Conservation (phyloP, 2,888 invertebrate genomes). For the Sesia apiformis region DNA sequence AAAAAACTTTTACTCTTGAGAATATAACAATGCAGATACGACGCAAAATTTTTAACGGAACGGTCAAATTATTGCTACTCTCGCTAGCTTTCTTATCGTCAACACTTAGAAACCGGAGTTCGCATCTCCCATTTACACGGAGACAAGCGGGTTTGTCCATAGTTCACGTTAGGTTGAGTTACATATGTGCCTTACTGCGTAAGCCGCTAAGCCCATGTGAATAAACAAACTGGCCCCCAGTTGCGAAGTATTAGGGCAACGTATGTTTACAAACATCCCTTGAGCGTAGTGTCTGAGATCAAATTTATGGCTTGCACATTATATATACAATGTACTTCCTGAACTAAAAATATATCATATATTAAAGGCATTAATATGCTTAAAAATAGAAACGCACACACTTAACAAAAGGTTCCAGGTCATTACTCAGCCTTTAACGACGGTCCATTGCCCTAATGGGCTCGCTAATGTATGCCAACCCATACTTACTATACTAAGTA, state of each 20-base stretch:
- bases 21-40: no score
- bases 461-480: slow-evolving; percentile 43
- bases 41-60: no score
- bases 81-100: no score
- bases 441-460: slow-evolving; percentile 47
- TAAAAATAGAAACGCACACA: slow-evolving; percentile 9
- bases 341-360: no score
- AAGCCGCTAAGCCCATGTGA: slow-evolving; percentile 26
- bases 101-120: no score
- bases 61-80: no score
- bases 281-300: slow-evolving; percentile 3
- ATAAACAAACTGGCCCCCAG: slow-evolving; percentile 34
- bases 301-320: no score
- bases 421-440: slow-evolving; percentile 47
- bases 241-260: slow-evolving; percentile 20
- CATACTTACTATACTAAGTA: slow-evolving; percentile 53
- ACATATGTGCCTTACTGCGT: slow-evolving; percentile 1
- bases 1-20: no score
- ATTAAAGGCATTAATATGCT: neutral
- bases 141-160: no score
- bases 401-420: slow-evolving; percentile 50
- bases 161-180: no score
- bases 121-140: no score
- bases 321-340: no score
- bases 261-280: slow-evolving; percentile 42